A percentile compares a stretch with the other conserved stretches of the same genome.
Evolutionary conservation across 2,888 invertebrate genomes (phyloP).

Genomic region (Chironomus tentans): DNA sequence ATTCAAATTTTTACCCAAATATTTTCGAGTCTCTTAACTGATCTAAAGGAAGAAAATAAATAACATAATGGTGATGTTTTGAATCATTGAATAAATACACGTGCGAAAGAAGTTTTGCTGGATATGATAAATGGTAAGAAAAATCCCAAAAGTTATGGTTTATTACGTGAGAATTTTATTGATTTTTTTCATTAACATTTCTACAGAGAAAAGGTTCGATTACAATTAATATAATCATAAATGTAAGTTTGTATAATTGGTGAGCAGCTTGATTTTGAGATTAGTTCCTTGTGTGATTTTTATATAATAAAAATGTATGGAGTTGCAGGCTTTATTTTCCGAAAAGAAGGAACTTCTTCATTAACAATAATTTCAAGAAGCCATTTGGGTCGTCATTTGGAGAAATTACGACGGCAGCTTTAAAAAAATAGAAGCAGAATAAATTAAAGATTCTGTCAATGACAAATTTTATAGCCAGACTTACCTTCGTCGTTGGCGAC

Average conservation of each 20-base stretch:
- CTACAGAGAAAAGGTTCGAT: not conserved
- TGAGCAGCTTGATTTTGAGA: no score
- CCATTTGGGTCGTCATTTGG: not conserved
- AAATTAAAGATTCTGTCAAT: not conserved
- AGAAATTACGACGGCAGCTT: not conserved
- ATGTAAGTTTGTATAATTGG: no score
- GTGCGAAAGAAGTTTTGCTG: no score
- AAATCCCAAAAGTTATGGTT: not conserved
- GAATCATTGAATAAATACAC: no score
- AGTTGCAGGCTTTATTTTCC: not conserved
- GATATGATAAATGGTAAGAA: no score
- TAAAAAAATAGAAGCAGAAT: not conserved
- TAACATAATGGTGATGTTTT: no score
- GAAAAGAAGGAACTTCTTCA: slow-evolving; percentile 16
- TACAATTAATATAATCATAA: not conserved
- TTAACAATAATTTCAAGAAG: not conserved
- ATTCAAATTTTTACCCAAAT: no score
- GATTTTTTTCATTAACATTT: slow-evolving; percentile 1
- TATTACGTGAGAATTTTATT: slow-evolving; percentile 15
- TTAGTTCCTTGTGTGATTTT: no score
- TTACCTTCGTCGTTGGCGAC: not conserved
- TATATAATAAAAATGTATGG: no score
- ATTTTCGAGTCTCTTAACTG: no score
- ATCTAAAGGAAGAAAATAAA: no score
- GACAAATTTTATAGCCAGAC: not conserved